Evolutionary conservation across 2,888 invertebrate species (phyloP).

Genomic region (Gastrophysa polygoni): DNA sequence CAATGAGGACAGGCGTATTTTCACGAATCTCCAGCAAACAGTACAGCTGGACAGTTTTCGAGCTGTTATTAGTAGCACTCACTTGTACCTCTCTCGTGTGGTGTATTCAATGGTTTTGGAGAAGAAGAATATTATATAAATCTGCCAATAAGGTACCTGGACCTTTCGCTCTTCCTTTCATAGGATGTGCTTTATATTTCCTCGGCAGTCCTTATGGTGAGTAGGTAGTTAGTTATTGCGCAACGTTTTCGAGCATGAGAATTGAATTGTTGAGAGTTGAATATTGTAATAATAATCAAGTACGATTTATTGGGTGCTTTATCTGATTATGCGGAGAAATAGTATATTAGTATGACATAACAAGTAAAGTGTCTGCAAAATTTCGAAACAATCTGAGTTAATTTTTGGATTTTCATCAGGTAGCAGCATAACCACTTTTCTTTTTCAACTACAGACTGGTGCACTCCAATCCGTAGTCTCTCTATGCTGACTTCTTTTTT

Average conservation of each 20-base stretch:
- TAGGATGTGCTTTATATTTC: constrained; percentile 43
- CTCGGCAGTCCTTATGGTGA: constrained; percentile 41
- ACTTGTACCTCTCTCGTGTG: constrained; percentile 28
- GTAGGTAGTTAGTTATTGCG: not conserved
- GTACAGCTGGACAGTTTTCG: constrained; percentile 10
- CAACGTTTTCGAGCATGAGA: not conserved
- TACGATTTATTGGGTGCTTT: no score
- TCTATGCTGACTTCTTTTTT: no score
- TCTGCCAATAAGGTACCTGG: constrained; percentile 38
- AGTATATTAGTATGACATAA: no score
- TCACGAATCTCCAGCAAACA: not conserved
- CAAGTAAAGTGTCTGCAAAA: no score
- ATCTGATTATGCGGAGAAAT: no score
- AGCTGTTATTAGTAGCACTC: constrained; percentile 20
- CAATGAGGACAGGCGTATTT: not conserved
- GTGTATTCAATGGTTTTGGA: constrained; percentile 41
- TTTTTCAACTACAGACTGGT: no score
- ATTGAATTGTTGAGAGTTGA: no score
- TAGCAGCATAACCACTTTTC: no score
- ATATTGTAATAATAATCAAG: no score
- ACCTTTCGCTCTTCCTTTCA: constrained; percentile 41
- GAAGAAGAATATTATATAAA: constrained; percentile 40
- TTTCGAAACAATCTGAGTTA: no score
- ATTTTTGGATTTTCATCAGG: no score
- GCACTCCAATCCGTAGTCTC: no score